Evolutionary conservation across 2,113 vertebrate genomes (phyloP).

Genomic region (Pygoscelis adeliae): DNA sequence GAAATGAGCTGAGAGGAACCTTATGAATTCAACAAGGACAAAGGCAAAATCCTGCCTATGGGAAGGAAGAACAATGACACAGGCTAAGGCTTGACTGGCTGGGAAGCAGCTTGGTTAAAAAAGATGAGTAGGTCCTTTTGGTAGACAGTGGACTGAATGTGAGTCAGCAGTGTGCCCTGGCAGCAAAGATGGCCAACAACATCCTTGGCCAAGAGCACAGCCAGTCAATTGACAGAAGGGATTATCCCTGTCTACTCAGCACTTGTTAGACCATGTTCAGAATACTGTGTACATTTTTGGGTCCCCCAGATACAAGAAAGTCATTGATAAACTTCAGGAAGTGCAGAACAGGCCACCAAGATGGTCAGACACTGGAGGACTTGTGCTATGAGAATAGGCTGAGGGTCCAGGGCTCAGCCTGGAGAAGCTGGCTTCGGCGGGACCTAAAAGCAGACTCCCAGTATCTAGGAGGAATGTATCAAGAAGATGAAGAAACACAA

Average conservation of each 20-base stretch:
- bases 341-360: neutral
- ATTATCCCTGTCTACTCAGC: neutral
- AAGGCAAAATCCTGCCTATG: neutral
- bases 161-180: neutral
- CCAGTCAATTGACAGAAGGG: neutral
- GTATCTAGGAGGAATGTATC: neutral
- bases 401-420: neutral
- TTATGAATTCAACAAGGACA: neutral
- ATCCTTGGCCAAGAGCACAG: neutral
- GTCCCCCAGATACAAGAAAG: neutral
- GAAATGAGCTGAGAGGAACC: neutral
- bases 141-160: neutral
- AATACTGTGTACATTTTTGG: neutral
- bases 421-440: neutral
- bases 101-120: neutral
- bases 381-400: neutral
- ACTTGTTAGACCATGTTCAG: neutral
- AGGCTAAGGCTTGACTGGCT: neutral
- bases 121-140: neutral
- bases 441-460: neutral
- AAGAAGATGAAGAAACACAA: neutral
- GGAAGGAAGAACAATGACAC: neutral
- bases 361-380: neutral
- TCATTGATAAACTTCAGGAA: neutral
- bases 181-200: neutral